Conservation (phyloP, 2,113 vertebrate genomes). For the Podiceps cristatus region DNA sequence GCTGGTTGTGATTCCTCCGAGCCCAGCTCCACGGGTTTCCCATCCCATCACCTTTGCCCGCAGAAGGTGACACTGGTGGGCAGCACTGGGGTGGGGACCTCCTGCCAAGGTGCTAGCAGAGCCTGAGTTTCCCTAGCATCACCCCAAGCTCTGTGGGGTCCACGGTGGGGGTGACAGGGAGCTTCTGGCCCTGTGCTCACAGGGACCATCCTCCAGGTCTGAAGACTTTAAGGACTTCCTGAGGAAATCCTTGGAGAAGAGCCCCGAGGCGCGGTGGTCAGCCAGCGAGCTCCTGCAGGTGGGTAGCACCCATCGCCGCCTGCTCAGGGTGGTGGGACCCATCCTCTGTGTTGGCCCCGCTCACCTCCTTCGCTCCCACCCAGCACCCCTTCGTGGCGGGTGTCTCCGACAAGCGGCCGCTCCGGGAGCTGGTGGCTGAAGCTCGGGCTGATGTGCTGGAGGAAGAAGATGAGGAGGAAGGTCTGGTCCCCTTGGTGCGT, state of each 20-base stretch:
- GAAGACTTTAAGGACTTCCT: constrained; percentile 79
- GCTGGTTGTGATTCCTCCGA: neutral
- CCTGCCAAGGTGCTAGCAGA: neutral
- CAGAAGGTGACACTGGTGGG: neutral
- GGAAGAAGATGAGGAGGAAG: constrained; percentile 63
- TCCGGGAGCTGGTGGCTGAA: constrained; percentile 74
- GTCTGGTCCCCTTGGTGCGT: neutral
- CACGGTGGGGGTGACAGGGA: neutral
- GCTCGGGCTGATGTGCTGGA: constrained; percentile 75
- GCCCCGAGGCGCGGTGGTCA: constrained; percentile 65
- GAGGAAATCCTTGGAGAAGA: constrained; percentile 72
- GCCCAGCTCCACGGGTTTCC: neutral
- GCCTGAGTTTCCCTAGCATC: neutral
- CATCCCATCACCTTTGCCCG: rapidly evolving
- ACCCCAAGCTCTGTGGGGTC: neutral
- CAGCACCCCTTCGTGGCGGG: constrained; percentile 73
- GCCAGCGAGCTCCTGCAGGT: constrained; percentile 73
- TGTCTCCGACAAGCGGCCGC: constrained; percentile 19
- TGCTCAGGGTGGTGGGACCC: neutral
- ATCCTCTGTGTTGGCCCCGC: rapidly evolving
- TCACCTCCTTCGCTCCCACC: neutral
- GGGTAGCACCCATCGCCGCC: rapidly evolving
- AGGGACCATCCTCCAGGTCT: constrained; percentile 58
- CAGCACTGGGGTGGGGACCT: neutral
- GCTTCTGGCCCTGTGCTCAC: neutral